Base-by-base conservation (phyloP, 1,140 invertebrate species). In the Manduca sexta region DNA sequence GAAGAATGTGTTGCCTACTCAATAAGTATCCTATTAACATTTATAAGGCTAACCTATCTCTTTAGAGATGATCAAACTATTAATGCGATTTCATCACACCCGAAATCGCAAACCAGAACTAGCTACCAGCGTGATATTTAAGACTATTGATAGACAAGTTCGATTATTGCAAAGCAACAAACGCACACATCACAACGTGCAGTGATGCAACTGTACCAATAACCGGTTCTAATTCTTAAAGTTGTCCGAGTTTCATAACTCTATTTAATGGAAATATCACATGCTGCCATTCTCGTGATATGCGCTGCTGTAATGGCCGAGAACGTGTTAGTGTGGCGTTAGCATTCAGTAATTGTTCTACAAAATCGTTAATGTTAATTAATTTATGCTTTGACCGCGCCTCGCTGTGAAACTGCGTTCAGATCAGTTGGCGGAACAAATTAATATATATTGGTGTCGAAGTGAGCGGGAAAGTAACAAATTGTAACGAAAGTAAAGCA, bases 211-310 rank as follows among this genome's bases (percentile, higher is more conserved):
- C 40, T 51, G 33, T 31, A 45, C 33, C 45, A 48, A 13, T 14
- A 58, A 59, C 56, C 51, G 56, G 56, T 54, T 29, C 47, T 51
- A 53, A 59, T 53, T 47, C 44, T 50, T 45, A 47, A 59, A 54
- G 30, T 35, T 40, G 51, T 18, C 21, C 21, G 43, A 43, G 17
- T 50, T 55, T 47, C 40, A 45, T 59, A 54, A 53, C 44, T 21
- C 35, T 45, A 49, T 42, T 16, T 40, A 45, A 53, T 49, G 38
- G 35, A 43, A 56, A 48, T 51, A 51, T 48, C 48, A 26, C 39
- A 43, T 13, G 18, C 18, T 31, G 45, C 12, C 35, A 29, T 21
- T 47, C 11, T 13, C 45, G 35, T 38, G 45, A 47, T 47, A 43
- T 21, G 26, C 21, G n/a, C n/a, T 12, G 41, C 7, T 26, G 16